phyloP scores from a whole-genome alignment of 2,113 vertebrate species.

The Tragelaphus imberbis region DNA sequence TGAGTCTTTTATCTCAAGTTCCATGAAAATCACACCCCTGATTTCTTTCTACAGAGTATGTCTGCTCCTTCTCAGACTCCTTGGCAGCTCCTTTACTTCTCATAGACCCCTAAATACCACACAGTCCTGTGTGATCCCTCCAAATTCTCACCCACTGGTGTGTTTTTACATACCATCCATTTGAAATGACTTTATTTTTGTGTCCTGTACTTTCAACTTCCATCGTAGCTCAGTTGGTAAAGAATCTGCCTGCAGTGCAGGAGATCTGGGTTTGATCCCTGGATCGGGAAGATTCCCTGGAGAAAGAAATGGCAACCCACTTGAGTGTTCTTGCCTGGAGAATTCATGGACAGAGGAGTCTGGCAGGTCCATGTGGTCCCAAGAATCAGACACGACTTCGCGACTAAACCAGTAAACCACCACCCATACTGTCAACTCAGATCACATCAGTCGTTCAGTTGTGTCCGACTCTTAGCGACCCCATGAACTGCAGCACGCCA shows the following conservation, averaged over 20 bases:
- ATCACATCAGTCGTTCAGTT: too few species aligned
- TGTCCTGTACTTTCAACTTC: background rate
- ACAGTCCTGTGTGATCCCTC: background rate
- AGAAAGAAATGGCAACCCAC: background rate
- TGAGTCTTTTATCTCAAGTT: background rate
- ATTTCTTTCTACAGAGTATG: background rate
- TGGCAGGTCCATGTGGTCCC: background rate
- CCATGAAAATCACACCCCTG: background rate
- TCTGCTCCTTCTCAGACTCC: background rate
- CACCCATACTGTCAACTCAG: background rate
- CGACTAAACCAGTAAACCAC: background rate
- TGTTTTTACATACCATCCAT: background rate
- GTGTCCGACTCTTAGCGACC: too few species aligned
- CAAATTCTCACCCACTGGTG: background rate
- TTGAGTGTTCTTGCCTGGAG: background rate
- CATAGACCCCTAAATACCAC: background rate
- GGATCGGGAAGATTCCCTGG: background rate
- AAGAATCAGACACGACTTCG: background rate
- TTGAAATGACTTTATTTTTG: background rate
- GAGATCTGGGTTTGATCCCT: background rate
- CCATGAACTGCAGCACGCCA: too few species aligned
- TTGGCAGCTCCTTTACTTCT: background rate
- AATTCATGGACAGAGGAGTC: background rate
- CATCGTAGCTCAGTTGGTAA: background rate
- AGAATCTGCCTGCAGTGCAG: background rate